These are phyloP conservation scores for Cistogaster globosa DNA, from an alignment of 2,888 invertebrate genomes.

Conservation along the genomic window DNA sequence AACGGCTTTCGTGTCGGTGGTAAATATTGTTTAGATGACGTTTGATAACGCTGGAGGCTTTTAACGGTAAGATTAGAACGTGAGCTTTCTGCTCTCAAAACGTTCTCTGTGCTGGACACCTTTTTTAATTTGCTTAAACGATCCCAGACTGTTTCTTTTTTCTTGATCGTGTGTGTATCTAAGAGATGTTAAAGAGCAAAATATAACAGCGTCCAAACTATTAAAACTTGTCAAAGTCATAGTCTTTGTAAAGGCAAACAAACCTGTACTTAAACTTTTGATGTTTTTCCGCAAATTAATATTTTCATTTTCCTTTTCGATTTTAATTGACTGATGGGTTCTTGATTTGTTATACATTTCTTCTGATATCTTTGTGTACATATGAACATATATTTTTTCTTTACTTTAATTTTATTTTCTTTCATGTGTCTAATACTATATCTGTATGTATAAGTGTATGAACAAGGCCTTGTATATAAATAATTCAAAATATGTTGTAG, in stretches of 20 bases:
- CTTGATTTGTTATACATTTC: constrained; percentile 62
- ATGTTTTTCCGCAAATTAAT: constrained; percentile 68
- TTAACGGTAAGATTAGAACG: constrained; percentile 37
- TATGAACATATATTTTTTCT: constrained; percentile 3
- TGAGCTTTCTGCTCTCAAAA: constrained; percentile 7
- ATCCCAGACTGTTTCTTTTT: constrained; percentile 69
- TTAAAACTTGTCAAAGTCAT: too few species aligned
- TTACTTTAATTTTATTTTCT: constrained; percentile 19
- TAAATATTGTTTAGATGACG: constrained; percentile 31
- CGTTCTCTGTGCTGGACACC: constrained; percentile 57
- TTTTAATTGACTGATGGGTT: constrained; percentile 62
- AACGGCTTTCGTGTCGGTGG: constrained; percentile 27
- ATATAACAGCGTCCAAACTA: background rate
- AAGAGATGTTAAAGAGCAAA: background rate
- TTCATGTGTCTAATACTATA: background rate
- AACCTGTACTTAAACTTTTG: constrained; percentile 59
- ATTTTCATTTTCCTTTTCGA: constrained; percentile 73
- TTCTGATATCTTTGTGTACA: constrained; percentile 39
- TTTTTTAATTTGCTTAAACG: constrained; percentile 71
- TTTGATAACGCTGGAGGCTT: constrained; percentile 43
- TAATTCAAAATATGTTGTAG: background rate
- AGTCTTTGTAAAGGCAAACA: background rate
- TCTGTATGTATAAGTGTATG: background rate
- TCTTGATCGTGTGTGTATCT: constrained; percentile 27
- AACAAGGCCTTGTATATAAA: background rate